Percentiles rank a stretch among this genome's conserved stretches.
These are phyloP conservation scores for Drosophila incognita DNA, from an alignment of 2,888 invertebrate species.

Conservation along the genomic window DNA sequence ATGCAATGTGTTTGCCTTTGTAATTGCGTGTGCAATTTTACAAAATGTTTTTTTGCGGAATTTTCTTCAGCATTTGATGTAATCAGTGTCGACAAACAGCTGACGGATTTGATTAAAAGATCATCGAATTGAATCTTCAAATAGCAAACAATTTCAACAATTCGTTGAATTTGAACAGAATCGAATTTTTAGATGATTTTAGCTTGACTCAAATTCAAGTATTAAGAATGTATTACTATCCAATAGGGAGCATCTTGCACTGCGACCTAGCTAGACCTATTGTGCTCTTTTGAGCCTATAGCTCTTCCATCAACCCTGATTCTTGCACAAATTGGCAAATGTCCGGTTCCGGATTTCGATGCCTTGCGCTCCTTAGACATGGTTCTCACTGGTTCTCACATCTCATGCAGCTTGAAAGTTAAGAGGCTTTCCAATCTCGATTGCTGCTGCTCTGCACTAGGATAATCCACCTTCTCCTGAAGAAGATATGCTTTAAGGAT, in stretches of 20 bases:
- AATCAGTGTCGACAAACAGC: slow-evolving; percentile 42
- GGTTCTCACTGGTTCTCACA: too few relatives aligned
- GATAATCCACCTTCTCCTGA: background rate
- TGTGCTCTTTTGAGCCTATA: background rate
- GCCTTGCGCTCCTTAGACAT: background rate
- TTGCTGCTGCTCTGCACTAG: too few relatives aligned
- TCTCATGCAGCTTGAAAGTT: too few relatives aligned
- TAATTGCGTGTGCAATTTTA: slow-evolving; percentile 53
- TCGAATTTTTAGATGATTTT: too few relatives aligned
- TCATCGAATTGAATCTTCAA: slow-evolving; percentile 7
- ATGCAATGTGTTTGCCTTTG: slow-evolving; percentile 38
- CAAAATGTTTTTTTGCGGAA: slow-evolving; percentile 13
- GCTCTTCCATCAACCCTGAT: background rate
- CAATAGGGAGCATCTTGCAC: too few relatives aligned
- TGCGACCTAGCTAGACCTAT: too few relatives aligned
- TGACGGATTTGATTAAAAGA: slow-evolving; percentile 16
- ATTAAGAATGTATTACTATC: too few relatives aligned
- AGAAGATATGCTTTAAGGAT: background rate
- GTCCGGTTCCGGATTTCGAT: background rate
- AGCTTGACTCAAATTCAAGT: too few relatives aligned
- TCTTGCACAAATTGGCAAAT: background rate
- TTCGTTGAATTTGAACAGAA: too few relatives aligned
- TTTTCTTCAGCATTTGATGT: slow-evolving; percentile 6
- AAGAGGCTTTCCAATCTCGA: too few relatives aligned
- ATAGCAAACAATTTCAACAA: background rate